Evolutionary conservation across 2,113 vertebrate species (phyloP).

Genomic region (Mus musculus): GRCm39 chr14:77710501-77711000

Average conservation of each 20-base stretch:
- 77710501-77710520: neutral
- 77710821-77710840: conserved; percentile 26
- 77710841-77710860: conserved; percentile 37
- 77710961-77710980: too few species aligned
- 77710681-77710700: neutral
- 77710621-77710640: conserved; percentile 37
- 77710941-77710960: neutral
- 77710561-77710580: neutral
- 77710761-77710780: conserved; percentile 2
- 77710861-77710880: neutral
- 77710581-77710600: neutral
- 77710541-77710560: neutral
- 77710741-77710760: neutral
- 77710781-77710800: conserved; percentile 18
- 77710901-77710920: neutral
- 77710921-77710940: neutral
- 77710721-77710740: neutral
- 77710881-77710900: neutral
- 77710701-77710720: neutral
- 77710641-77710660: conserved; percentile 10
- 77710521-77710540: conserved; percentile 26
- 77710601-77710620: neutral
- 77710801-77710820: neutral
- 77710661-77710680: neutral
- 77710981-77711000: neutral